These are phyloP conservation scores for Melopsittacus undulatus DNA, from an alignment of 2,797 vertebrate genomes.

Conservation along the genomic window DNA sequence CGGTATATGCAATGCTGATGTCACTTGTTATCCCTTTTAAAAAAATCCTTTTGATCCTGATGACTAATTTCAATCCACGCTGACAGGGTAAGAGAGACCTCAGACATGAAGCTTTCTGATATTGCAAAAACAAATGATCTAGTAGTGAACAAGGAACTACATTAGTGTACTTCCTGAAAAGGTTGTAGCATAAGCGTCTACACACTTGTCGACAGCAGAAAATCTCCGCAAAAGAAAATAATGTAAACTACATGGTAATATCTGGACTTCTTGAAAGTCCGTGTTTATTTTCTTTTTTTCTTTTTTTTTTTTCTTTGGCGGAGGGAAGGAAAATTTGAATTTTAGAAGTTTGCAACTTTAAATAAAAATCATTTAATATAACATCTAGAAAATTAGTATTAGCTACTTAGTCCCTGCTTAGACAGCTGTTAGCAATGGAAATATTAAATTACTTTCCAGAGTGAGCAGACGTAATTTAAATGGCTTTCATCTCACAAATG, in stretches of 20 bases:
- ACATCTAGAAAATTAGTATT: neutral
- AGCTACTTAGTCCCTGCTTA: neutral
- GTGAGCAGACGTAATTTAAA: neutral
- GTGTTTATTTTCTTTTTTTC: neutral
- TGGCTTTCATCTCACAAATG: neutral
- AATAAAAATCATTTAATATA: neutral
- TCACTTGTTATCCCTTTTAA: neutral
- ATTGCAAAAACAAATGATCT: neutral
- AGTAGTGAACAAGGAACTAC: neutral
- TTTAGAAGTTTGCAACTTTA: neutral
- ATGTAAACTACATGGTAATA: neutral
- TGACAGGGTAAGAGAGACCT: neutral
- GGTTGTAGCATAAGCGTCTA: neutral
- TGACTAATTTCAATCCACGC: neutral
- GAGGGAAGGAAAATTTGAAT: neutral
- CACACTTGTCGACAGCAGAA: neutral
- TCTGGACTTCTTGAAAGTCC: neutral
- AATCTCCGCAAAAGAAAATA: neutral
- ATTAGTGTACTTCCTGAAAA: neutral
- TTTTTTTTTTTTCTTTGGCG: too few species aligned
- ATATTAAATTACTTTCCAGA: neutral
- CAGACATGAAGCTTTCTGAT: neutral
- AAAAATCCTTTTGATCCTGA: neutral
- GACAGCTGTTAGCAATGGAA: neutral
- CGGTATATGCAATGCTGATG: neutral